A percentile compares a stretch with the other conserved stretches of the same genome.
Conservation (phyloP, 2,797 vertebrate species). For the Nothura maculosa region DNA sequence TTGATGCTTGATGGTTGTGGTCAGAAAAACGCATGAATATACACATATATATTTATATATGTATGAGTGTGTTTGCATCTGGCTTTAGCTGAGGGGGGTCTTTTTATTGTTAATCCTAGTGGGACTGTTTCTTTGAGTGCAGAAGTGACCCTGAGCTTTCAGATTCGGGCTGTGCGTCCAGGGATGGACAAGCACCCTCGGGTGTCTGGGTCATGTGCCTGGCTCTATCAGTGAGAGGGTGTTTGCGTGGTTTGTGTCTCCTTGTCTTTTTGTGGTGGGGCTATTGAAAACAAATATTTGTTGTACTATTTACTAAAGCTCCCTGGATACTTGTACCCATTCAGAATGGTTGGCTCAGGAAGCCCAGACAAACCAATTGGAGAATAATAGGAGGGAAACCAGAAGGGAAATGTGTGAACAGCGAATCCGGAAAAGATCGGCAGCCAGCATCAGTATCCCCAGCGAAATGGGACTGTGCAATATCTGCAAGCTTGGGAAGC, state of each 20-base stretch:
- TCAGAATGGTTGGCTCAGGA: conserved; percentile 54
- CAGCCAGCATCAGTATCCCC: background rate
- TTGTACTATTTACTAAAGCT: conserved; percentile 52
- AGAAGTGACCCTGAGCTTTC: background rate
- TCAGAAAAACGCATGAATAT: background rate
- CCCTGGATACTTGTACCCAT: conserved; percentile 52
- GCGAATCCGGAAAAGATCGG: background rate
- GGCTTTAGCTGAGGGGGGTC: background rate
- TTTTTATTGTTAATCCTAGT: background rate
- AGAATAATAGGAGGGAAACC: conserved; percentile 15
- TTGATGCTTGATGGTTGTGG: conserved; percentile 1
- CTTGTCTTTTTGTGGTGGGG: conserved; percentile 40
- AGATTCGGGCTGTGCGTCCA: fast-evolving
- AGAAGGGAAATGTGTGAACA: background rate
- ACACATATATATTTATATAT: background rate
- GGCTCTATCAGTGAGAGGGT: background rate
- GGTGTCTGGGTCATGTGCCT: fast-evolving
- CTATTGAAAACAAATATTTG: conserved; percentile 66
- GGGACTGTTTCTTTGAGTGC: background rate
- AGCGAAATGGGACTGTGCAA: background rate
- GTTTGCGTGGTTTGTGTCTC: background rate
- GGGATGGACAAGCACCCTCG: fast-evolving
- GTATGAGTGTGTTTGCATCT: background rate
- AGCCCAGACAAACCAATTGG: background rate
- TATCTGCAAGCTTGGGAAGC: background rate